Percentiles rank a stretch among this genome's conserved stretches.
These are phyloP conservation scores for Erethizon dorsatum DNA, from an alignment of 2,797 vertebrate genomes.

Conservation along the genomic window DNA sequence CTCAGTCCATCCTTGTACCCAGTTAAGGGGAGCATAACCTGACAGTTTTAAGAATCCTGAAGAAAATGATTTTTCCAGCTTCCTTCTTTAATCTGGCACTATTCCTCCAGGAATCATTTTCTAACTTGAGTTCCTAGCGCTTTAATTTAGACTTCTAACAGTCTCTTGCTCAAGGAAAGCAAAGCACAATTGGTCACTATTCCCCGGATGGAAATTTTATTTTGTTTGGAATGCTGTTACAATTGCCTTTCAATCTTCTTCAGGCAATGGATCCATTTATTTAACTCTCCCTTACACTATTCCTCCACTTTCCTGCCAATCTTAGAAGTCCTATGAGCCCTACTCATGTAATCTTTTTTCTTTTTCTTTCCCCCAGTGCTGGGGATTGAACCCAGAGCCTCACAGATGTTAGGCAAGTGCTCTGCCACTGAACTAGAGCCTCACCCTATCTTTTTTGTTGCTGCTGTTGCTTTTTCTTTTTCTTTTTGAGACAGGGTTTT, in stretches of 20 bases:
- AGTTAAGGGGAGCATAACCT: background rate
- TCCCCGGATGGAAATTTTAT: conserved; percentile 11
- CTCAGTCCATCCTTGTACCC: background rate
- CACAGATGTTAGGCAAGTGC: background rate
- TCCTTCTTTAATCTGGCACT: background rate
- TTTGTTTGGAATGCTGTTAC: conserved; percentile 28
- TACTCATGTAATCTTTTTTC: background rate
- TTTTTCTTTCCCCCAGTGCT: no score
- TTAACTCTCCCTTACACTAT: background rate
- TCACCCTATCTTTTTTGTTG: background rate
- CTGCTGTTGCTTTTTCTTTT: background rate
- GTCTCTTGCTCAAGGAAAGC: background rate
- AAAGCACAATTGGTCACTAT: background rate
- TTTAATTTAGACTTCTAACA: conserved; percentile 8
- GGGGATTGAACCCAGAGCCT: background rate
- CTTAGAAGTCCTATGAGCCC: background rate
- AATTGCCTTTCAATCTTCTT: conserved; percentile 11
- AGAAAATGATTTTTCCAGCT: conserved; percentile 31
- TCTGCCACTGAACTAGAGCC: background rate
- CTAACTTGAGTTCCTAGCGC: background rate
- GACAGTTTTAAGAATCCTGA: background rate
- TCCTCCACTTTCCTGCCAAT: background rate
- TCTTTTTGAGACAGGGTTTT: background rate
- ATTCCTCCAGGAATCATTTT: conserved; percentile 11
- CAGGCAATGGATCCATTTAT: background rate